Percentiles rank a stretch among this genome's conserved stretches.
These are phyloP conservation scores for Rattus rattus DNA, from an alignment of 2,113 vertebrate genomes.

Conservation along the genomic window DNA sequence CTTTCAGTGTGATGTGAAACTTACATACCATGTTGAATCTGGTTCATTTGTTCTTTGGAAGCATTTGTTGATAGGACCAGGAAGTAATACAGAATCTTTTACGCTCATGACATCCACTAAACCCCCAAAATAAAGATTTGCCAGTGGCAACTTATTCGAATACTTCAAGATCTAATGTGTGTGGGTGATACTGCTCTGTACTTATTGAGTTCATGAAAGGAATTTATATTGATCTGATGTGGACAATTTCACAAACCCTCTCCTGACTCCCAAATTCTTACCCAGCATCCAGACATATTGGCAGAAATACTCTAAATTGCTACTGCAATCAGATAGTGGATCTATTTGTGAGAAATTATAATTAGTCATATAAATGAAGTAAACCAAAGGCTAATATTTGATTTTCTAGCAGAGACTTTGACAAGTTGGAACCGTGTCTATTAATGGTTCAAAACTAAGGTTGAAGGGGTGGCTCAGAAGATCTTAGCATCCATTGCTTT, in stretches of 20 bases:
- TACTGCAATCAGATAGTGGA: not conserved
- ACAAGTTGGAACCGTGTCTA: not conserved
- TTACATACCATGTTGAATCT: not conserved
- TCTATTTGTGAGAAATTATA: not conserved
- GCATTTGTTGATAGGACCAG: not conserved
- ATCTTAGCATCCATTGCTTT: not conserved
- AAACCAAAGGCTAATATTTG: not conserved
- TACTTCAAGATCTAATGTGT: not conserved
- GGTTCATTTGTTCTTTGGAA: not conserved
- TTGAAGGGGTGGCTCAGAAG: too few species aligned
- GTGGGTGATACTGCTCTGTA: rapidly evolving
- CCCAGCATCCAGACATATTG: not conserved
- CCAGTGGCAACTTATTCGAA: not conserved
- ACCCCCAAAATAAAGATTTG: not conserved
- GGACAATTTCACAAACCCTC: not conserved
- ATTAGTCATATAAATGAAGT: not conserved
- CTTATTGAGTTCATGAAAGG: not conserved
- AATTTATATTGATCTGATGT: not conserved
- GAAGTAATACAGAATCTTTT: not conserved
- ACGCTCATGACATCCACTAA: not conserved
- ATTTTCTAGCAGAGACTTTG: not conserved
- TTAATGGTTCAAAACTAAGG: not conserved
- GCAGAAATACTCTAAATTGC: not conserved
- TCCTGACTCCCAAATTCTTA: not conserved
- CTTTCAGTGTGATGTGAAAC: not conserved